Evolutionary conservation across 1,140 invertebrate species (phyloP).

Genomic region (Ceratosolen fusciceps): DNA sequence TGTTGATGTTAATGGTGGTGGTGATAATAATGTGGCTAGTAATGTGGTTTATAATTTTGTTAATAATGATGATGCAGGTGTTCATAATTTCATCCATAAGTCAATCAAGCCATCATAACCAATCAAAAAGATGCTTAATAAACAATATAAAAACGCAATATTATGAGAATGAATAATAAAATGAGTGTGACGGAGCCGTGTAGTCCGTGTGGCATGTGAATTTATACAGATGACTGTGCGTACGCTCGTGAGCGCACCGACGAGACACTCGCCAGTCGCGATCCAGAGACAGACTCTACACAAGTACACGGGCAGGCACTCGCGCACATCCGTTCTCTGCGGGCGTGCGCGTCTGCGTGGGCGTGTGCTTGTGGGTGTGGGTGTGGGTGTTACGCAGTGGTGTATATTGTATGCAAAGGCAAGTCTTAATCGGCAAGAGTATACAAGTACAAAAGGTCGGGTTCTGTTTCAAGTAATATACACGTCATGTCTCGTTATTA

Average conservation of each 20-base stretch:
- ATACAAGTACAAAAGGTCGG: conserved; percentile 50
- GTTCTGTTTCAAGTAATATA: conserved; percentile 42
- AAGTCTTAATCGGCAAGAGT: conserved; percentile 51
- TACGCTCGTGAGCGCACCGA: no score
- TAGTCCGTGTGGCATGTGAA: conserved; percentile 16
- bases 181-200: conserved; percentile 20
- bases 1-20: no score
- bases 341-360: not conserved
- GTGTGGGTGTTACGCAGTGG: not conserved
- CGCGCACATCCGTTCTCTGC: not conserved
- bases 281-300: no score
- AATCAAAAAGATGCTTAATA: conserved; percentile 4
- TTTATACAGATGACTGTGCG: not conserved
- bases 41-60: not conserved
- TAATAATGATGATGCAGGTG: conserved; percentile 17
- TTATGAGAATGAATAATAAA: not conserved
- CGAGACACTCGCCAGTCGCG: no score
- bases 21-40: no score
- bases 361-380: not conserved
- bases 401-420: conserved; percentile 48
- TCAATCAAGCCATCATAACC: conserved; percentile 44
- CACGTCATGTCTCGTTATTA: conserved; percentile 62
- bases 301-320: not conserved
- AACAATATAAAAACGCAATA: not conserved
- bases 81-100: conserved; percentile 28